A percentile compares a stretch with the other conserved stretches of the same genome.
Evolutionary conservation across 2,888 invertebrate genomes (phyloP).

Genomic region (Mimas tiliae): DNA sequence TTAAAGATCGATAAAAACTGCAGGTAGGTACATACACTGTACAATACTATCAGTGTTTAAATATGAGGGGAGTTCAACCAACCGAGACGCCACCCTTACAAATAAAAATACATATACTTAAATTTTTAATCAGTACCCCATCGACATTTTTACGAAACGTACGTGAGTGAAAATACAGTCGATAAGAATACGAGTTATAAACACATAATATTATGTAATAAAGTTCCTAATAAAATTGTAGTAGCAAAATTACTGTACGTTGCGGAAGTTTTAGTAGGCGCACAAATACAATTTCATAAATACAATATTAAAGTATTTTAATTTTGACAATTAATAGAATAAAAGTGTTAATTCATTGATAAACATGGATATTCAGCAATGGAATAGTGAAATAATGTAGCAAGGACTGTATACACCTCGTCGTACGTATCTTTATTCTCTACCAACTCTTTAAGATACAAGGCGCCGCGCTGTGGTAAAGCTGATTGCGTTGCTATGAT

Average conservation of each 20-base stretch:
- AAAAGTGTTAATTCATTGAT: no score
- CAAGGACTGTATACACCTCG: not conserved
- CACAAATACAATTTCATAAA: not conserved
- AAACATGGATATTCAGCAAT: not conserved
- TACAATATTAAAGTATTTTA: no score
- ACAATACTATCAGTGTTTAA: slow-evolving; percentile 43
- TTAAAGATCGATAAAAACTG: slow-evolving; percentile 28
- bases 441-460: not conserved
- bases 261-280: not conserved
- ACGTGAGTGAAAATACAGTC: slow-evolving; percentile 38
- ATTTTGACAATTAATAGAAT: no score
- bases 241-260: not conserved
- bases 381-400: not conserved
- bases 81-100: slow-evolving; percentile 61
- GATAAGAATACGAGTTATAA: not conserved
- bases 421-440: not conserved
- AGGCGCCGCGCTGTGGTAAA: not conserved
- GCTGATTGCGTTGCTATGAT: slow-evolving; percentile 72
- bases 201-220: no score
- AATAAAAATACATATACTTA: slow-evolving; percentile 45
- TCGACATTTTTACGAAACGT: slow-evolving; percentile 43
- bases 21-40: not conserved
- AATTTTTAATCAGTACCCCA: slow-evolving; percentile 61
- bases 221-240: not conserved
- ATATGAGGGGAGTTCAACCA: slow-evolving; percentile 53